A percentile compares a stretch with the other conserved stretches of the same genome.
Evolutionary conservation across 1,140 invertebrate species (phyloP).

Genomic region (Heliconius himera): DNA sequence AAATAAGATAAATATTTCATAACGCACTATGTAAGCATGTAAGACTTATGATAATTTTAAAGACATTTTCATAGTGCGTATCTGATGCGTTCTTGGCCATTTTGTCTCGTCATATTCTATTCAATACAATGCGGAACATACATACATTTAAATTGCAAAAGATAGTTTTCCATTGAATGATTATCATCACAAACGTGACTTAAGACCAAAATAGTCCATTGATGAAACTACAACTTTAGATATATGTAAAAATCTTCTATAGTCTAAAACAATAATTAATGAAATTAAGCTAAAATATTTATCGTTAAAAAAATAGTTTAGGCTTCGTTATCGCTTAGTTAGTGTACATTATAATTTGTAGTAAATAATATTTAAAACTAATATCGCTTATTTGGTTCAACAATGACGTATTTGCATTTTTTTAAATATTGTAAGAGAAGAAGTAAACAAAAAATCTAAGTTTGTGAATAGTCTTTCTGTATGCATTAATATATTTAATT

Average conservation of each 20-base stretch:
- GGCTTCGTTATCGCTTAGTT: too few species aligned
- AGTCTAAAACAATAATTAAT: too few species aligned
- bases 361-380: too few species aligned
- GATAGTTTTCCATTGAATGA: not conserved
- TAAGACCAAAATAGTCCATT: not conserved
- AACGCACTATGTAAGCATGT: not conserved
- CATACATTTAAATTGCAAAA: slow-evolving; percentile 7
- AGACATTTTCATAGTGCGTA: not conserved
- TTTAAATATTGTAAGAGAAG: too few species aligned
- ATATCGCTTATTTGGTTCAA: too few species aligned
- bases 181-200: slow-evolving; percentile 1
- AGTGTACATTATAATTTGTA: too few species aligned
- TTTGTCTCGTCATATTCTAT: not conserved
- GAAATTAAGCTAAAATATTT: too few species aligned
- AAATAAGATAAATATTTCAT: not conserved
- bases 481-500: too few species aligned
- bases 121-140: slow-evolving; percentile 2
- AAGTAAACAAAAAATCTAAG: too few species aligned
- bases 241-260: not conserved
- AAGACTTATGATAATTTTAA: not conserved
- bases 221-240: not conserved
- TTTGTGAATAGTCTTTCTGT: too few species aligned
- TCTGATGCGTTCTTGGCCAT: slow-evolving; percentile 4
- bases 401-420: too few species aligned
- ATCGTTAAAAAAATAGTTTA: too few species aligned